Evolutionary conservation across 2,113 vertebrate genomes (phyloP).

Genomic region (Neotoma lepida): DNA sequence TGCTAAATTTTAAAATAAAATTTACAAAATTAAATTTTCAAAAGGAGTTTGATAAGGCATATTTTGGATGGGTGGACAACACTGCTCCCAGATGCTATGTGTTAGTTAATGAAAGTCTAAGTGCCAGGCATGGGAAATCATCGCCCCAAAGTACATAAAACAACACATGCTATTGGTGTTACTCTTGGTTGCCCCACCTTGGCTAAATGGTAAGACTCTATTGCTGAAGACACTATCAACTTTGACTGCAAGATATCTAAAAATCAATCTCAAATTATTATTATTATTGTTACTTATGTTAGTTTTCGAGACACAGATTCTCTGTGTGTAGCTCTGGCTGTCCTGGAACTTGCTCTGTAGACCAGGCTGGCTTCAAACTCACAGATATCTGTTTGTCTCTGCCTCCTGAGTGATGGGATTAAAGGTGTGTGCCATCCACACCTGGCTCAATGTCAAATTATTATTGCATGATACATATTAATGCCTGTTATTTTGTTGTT

Average conservation of each 20-base stretch:
- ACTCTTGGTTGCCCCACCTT: neutral
- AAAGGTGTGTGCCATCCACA: too few species aligned
- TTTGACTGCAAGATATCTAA: neutral
- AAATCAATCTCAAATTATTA: neutral
- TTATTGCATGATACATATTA: neutral
- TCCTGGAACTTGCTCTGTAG: too few species aligned
- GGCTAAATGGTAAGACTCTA: neutral
- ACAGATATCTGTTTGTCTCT: too few species aligned
- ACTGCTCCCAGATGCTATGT: neutral
- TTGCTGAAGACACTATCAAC: neutral
- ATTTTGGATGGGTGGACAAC: neutral
- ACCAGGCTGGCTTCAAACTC: too few species aligned
- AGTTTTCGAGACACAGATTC: too few species aligned
- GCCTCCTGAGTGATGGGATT: too few species aligned
- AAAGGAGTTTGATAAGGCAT: neutral
- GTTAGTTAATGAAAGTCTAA: neutral
- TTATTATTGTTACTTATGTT: too few species aligned
- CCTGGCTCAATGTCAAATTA: too few species aligned
- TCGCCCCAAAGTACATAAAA: neutral
- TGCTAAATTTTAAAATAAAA: neutral
- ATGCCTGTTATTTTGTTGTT: neutral
- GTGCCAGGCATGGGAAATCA: neutral
- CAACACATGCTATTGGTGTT: neutral
- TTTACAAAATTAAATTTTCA: neutral
- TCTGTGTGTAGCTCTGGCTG: too few species aligned